Conservation (phyloP, 2,888 invertebrate species). For the Allygus modestus region DNA sequence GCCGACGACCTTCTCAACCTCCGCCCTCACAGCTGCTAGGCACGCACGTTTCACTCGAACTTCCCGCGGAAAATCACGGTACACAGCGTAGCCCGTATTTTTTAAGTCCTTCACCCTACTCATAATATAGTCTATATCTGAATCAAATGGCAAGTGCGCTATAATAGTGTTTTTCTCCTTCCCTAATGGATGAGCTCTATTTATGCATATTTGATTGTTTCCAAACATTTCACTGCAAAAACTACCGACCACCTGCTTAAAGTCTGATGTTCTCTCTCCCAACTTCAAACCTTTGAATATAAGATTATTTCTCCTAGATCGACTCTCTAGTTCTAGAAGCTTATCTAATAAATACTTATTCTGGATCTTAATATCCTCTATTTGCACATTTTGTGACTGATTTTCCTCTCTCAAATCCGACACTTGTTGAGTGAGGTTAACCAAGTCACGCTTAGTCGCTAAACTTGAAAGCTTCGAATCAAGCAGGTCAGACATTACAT, state of each 20-base stretch:
- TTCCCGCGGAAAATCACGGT: conserved; percentile 15
- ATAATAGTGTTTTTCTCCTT: neutral
- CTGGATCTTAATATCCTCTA: neutral
- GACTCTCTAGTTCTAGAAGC: neutral
- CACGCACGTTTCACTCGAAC: conserved; percentile 6
- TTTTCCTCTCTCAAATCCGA: neutral
- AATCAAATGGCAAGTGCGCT: conserved; percentile 10
- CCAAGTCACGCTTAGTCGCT: conserved; percentile 6
- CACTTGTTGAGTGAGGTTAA: neutral
- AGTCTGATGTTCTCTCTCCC: neutral
- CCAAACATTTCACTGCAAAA: conserved; percentile 6
- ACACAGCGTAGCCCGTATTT: neutral
- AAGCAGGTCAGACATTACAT: neutral
- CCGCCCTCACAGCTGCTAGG: neutral
- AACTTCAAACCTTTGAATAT: neutral
- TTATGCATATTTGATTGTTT: neutral
- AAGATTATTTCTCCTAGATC: conserved; percentile 23
- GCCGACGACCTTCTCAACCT: conserved; percentile 27
- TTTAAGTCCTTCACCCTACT: neutral
- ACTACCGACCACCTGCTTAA: neutral
- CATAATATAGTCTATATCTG: conserved; percentile 21
- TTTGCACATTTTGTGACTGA: neutral
- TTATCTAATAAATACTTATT: neutral
- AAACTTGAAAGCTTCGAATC: conserved; percentile 2
- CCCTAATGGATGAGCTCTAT: conserved; percentile 31